Base-by-base conservation (phyloP, 2,888 invertebrate genomes). In the Clostera curtula region DNA sequence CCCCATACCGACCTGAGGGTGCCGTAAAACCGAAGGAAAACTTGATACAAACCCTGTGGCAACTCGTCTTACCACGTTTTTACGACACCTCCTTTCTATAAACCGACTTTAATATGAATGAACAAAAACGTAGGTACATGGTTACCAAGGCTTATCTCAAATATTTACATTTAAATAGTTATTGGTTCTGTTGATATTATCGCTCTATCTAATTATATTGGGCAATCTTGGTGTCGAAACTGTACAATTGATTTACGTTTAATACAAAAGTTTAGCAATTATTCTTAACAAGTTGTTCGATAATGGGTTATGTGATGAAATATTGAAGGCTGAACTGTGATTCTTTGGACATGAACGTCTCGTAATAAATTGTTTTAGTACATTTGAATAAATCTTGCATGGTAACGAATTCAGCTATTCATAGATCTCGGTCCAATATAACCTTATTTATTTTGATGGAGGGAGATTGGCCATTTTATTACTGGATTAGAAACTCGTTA, bases 71-170 rank as follows among this genome's bases (percentile, higher is more conserved):
- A n/a, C n/a, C n/a, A n/a, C n/a, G n/a, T n/a, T n/a, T n/a, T n/a
- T n/a, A n/a, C n/a, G n/a, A n/a, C n/a, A n/a, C n/a, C n/a, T n/a
- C n/a, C n/a, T n/a, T n/a, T n/a, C n/a, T n/a, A n/a, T n/a, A n/a
- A 37, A 24, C 37, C 37, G 31, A 34, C 40, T 40, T 27, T 33
- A 41, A 47, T 36, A 51, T 43, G 32, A 39, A 36, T 40, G 52
- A 55, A 58, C 44, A 58, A 46, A 48, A 40, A 41, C 42, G 53
- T 36, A 23, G 51, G n/a, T n/a, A n/a, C 51, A 51, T 49, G 45
- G 41, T 32, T 31, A 34, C 30, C 12, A 1, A n/a, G 21, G 37
- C 36, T 45, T 49, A 49, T 43, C 41, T 43, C 23, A 39, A 54
- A 49, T 49, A 54, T 55, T 46, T 45, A 39, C 40, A 50, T 47